Evolutionary conservation across 2,113 vertebrate species (phyloP).

Genomic region (Laticauda colubrina): DNA sequence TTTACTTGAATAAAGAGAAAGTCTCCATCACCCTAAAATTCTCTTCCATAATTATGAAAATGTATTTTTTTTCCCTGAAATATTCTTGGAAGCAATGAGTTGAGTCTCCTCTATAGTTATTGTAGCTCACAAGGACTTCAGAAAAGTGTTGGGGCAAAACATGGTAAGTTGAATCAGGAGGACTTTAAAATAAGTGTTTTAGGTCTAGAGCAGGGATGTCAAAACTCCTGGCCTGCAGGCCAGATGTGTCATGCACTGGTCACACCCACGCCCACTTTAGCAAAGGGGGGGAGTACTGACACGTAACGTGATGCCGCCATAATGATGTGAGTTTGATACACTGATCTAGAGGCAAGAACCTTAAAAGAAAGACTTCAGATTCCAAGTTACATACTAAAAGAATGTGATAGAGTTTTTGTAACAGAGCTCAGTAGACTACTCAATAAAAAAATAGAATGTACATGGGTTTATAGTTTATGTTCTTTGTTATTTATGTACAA

Average conservation of each 20-base stretch:
- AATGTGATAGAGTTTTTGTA: not conserved
- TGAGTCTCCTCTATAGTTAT: not conserved
- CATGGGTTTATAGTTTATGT: not conserved
- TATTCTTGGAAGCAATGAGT: not conserved
- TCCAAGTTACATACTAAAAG: not conserved
- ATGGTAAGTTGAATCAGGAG: not conserved
- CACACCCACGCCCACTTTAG: rapidly evolving
- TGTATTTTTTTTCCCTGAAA: not conserved
- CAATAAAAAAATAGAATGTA: not conserved
- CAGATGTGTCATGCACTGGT: no score
- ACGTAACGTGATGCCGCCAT: no score
- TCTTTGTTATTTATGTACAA: not conserved
- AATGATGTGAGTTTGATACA: no score
- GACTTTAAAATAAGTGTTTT: not conserved
- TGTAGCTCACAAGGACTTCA: not conserved
- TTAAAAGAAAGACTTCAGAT: not conserved
- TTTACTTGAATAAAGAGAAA: not conserved
- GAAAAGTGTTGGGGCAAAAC: not conserved
- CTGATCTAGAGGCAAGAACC: not conserved
- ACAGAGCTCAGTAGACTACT: not conserved
- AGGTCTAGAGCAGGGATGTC: no score
- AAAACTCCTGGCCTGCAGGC: no score
- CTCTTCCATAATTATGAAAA: not conserved
- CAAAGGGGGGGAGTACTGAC: no score
- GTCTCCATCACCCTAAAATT: not conserved